Base-by-base conservation (phyloP, 2,113 vertebrate species). In the Cichladusa arquata region DNA sequence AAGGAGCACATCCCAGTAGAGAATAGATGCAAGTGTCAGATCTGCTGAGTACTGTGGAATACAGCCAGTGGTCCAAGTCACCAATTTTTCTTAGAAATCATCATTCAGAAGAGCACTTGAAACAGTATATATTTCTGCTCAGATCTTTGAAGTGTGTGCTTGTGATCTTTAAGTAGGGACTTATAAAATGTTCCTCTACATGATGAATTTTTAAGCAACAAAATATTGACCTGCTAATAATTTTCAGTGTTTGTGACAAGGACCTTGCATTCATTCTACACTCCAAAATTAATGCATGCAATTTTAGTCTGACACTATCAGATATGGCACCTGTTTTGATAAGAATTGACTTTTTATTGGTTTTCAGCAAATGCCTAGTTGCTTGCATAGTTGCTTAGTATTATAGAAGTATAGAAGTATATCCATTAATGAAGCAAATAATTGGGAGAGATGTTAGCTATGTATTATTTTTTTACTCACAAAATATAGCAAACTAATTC, bases 401-500 rank as follows among this genome's bases (percentile, higher is more conserved):
- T 86, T 83, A 51, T 8, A 36, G 34, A 29, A 78, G 44, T 83
- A 54, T 8, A 36, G 34, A 29, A 78, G 44, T 72, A 86, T 28
- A 88, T 95, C 50, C 53, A 69, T 77, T 93, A 96, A 95, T 92
- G 84, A 96, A 96, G 88, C 33, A 92, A 81, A 86, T 96, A 90
- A 96, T 96, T 96, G 95, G 66, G 38, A 80, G 42, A 88, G 64
- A 9, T 95, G 15, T 66, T 92, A 80, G 19, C 14, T 81, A 8
- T 29, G 12, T 76, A 58, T 34, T 73, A 5, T 14, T 47, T 38
- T 90, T 93, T 88, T 47, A 33, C 20, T 77, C 22, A 25, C 5
- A 70, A 92, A 91, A 74, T 64, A 64, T 12, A n/a, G 51, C 47
- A 74, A n/a, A 54, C 36, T 62, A 67, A 50, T 77, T 88, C 50